Evolutionary conservation across 2,888 invertebrate genomes (phyloP).

Genomic region (Tetranychus piercei): DNA sequence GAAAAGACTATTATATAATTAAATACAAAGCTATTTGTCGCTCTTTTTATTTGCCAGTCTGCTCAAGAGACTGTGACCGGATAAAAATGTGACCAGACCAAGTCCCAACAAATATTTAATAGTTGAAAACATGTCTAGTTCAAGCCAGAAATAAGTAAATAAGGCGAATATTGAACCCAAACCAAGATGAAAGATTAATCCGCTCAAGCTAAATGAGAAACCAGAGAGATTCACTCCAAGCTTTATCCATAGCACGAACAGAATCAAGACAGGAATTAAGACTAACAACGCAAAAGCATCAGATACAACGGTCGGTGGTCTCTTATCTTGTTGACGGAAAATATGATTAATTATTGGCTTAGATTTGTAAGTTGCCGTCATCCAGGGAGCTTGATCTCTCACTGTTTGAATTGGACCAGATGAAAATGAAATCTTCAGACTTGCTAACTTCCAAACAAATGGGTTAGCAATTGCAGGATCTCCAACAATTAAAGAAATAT

Average conservation of each 20-base stretch:
- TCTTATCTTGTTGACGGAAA: conserved; percentile 77
- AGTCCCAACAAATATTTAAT: conserved; percentile 68
- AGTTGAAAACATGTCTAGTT: conserved; percentile 87
- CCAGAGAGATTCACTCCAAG: conserved; percentile 68
- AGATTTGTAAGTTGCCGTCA: conserved; percentile 33
- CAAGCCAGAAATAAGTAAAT: conserved; percentile 77
- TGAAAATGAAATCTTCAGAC: conserved; percentile 38
- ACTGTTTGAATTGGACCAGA: neutral
- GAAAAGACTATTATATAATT: neutral
- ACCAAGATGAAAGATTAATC: conserved; percentile 74
- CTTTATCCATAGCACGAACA: conserved; percentile 64
- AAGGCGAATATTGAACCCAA: conserved; percentile 68
- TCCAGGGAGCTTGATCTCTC: conserved; percentile 13
- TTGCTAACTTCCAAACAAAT: conserved; percentile 64
- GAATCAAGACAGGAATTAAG: conserved; percentile 49
- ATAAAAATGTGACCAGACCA: conserved; percentile 70
- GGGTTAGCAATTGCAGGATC: conserved; percentile 78
- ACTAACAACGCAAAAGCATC: conserved; percentile 71
- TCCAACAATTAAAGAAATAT: conserved; percentile 65
- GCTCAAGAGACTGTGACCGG: conserved; percentile 74
- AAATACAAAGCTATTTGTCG: neutral
- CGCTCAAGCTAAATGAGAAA: conserved; percentile 55
- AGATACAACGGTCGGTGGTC: conserved; percentile 70
- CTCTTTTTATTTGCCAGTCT: conserved; percentile 42
- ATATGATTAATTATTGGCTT: conserved; percentile 53